Evolutionary conservation across 2,797 vertebrate genomes (phyloP), one percentile per base, ranked within the genome.

Genomic region (Moxostoma hubbsi): DNA sequence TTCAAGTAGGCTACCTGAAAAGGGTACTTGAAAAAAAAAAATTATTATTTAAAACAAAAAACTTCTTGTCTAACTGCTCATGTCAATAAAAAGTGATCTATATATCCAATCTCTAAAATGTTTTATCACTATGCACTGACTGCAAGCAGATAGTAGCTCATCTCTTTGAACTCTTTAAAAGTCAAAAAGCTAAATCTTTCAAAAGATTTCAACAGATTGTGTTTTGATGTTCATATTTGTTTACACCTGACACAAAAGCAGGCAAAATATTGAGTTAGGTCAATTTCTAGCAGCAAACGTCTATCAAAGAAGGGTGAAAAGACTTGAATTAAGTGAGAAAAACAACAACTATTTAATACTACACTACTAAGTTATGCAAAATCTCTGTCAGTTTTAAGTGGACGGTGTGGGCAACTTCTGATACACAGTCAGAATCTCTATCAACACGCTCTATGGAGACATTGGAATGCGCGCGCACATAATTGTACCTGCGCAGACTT

Each of bases 401-500:
- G 7, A 15, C 3, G 6, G 13, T 5, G 36, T 36, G 36, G 4
- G 36, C 36, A 36, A 36, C 36, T 36, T 46, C 9, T 53, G 13
- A 18, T 11, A 50, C 9, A 24, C 7, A n/a, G 9, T 12, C 43
- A 7, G 2, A 64, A 12, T 49, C 45, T 61, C 1, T 4, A 36
- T 36, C 36, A 36, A 36, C 71, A 18, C 5, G 50, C 9, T 10
- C 50, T 45, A 7, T 59, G 15, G 12, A 36, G 36, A 47, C 75
- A 46, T 6, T 57, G 82, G 85, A 85, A 85, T 83, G 82, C 59
- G 72, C 75, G 58, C 70, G 65, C 68, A 72, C 61, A 36, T 67
- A 46, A 68, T 58, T 49, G 55, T 71, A 64, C 85, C 78, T 86
- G 85, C 73, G 71, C 79, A 81, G 85, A 85, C 86, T 73, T 87